These are phyloP conservation scores for Nineta flava DNA, from an alignment of 2,888 invertebrate species.

Conservation along the genomic window DNA sequence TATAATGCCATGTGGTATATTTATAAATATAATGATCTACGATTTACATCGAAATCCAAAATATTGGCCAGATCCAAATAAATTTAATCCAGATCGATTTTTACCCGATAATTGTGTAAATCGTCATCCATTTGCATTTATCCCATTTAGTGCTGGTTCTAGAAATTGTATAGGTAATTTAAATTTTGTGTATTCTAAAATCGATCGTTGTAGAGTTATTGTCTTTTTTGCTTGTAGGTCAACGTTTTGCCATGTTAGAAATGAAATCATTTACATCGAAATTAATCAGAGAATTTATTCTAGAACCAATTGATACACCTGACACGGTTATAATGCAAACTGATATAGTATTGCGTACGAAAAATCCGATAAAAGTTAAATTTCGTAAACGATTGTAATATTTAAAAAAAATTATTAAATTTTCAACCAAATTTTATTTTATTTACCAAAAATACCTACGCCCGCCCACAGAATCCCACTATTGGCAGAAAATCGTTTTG, in stretches of 20 bases:
- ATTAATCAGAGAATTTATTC: slow-evolving; percentile 30
- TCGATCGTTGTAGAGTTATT: background rate
- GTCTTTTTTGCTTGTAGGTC: slow-evolving; percentile 27
- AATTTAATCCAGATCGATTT: slow-evolving; percentile 6
- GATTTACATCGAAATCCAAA: slow-evolving; percentile 5
- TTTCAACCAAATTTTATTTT: too few relatives aligned
- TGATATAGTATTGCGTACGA: slow-evolving; percentile 21
- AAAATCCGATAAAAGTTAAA: background rate
- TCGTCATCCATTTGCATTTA: slow-evolving; percentile 4
- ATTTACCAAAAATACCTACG: too few relatives aligned
- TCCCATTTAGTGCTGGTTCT: slow-evolving; percentile 5
- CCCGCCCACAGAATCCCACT: too few relatives aligned
- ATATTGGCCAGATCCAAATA: slow-evolving; percentile 4
- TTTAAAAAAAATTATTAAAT: too few relatives aligned
- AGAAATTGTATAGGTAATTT: slow-evolving; percentile 6
- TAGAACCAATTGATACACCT: slow-evolving; percentile 28
- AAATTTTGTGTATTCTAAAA: background rate
- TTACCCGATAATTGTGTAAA: slow-evolving; percentile 1
- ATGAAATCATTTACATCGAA: slow-evolving; percentile 24
- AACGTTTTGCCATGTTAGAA: slow-evolving; percentile 19
- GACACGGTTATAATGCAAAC: slow-evolving; percentile 26
- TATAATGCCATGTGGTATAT: slow-evolving; percentile 14
- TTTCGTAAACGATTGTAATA: background rate
- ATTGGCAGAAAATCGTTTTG: too few relatives aligned
- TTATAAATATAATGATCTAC: background rate